Percentiles rank a stretch among this genome's conserved stretches.
phyloP scores from a whole-genome alignment of 53 echinoderm and acorn worm genomes.

The Mesocentrotus franciscanus region DNA sequence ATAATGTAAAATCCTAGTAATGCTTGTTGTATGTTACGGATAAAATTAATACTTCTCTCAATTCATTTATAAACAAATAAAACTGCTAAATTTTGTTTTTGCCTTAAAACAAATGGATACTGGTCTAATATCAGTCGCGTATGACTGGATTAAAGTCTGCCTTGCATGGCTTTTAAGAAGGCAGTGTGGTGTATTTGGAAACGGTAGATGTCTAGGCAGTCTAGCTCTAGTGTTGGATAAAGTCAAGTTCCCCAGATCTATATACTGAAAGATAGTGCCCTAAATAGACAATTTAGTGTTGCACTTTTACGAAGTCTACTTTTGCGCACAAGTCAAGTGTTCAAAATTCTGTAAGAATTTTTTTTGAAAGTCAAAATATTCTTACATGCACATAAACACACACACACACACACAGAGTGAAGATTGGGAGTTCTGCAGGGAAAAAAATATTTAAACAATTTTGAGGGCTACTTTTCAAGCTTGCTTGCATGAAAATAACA shows the following conservation, averaged over 20 bases:
- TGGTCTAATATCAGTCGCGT: background rate
- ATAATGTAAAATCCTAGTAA: background rate
- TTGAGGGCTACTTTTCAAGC: too few relatives aligned
- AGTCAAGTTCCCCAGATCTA: too few relatives aligned
- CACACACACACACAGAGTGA: background rate
- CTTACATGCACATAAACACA: background rate
- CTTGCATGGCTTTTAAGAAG: too few relatives aligned
- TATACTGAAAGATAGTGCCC: background rate
- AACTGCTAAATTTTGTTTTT: background rate
- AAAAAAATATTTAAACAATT: too few relatives aligned
- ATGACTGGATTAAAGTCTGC: too few relatives aligned
- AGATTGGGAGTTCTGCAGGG: background rate
- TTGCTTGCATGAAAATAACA: too few relatives aligned
- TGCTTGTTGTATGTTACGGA: background rate
- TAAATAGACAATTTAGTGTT: background rate
- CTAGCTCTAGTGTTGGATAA: too few relatives aligned
- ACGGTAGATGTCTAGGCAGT: too few relatives aligned
- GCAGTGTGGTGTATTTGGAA: too few relatives aligned
- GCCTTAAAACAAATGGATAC: background rate
- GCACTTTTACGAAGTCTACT: background rate
- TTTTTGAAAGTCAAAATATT: background rate
- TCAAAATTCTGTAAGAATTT: background rate
- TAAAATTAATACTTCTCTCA: background rate
- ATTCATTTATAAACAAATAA: background rate
- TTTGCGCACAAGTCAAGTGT: background rate